Evolutionary conservation across 1,140 invertebrate genomes (phyloP).

Genomic region (Trichomalopsis sarcophagae): DNA sequence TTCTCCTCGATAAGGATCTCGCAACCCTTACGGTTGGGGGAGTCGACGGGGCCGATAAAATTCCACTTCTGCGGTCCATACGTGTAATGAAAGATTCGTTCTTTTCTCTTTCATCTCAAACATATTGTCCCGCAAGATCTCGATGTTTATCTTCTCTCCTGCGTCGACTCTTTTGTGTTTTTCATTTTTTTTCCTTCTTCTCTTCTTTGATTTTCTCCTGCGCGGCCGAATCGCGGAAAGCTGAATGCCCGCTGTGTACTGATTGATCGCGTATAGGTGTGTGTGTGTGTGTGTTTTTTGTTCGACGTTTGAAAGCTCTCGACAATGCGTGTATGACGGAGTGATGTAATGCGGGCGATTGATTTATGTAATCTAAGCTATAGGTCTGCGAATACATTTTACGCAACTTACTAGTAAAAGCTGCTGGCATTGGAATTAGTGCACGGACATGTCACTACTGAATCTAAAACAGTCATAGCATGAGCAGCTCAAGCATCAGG

Average conservation of each 20-base stretch:
- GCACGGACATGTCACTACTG: too few relatives aligned
- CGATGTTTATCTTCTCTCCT: constrained; percentile 24
- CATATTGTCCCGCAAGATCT: neutral
- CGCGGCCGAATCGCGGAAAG: constrained; percentile 7
- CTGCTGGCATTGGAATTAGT: too few relatives aligned
- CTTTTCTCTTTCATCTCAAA: neutral
- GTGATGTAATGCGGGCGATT: constrained; percentile 17
- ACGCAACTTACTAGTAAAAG: too few relatives aligned
- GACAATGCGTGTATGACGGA: neutral
- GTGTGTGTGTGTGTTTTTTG: neutral
- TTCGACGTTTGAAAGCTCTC: neutral
- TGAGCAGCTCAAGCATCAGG: too few relatives aligned
- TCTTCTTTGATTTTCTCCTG: constrained; percentile 1
- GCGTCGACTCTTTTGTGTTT: neutral
- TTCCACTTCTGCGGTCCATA: neutral
- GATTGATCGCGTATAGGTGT: constrained; percentile 3
- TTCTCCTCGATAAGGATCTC: neutral
- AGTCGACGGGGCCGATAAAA: neutral
- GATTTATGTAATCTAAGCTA: constrained; percentile 25
- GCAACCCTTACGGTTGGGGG: neutral
- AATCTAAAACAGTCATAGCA: too few relatives aligned
- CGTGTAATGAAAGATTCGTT: constrained; percentile 12
- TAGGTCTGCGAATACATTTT: too few relatives aligned
- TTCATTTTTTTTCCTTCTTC: neutral
- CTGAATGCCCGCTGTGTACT: neutral